phyloP scores from a whole-genome alignment of 2,888 invertebrate species.

The Lathronympha strigana region DNA sequence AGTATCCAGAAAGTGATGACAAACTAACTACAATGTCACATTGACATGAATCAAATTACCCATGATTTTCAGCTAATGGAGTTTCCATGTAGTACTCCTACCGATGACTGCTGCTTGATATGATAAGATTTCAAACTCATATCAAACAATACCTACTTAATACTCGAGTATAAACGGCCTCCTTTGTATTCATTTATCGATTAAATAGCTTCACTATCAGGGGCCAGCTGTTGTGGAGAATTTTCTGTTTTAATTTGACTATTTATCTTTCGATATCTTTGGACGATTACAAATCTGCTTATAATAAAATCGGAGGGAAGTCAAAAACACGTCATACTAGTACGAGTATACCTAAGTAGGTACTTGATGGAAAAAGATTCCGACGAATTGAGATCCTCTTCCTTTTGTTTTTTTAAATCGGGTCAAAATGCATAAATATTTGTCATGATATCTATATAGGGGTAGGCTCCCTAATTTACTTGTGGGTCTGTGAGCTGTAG shows the following conservation, averaged over 20 bases:
- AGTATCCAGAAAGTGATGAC: not conserved
- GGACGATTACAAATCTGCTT: not conserved
- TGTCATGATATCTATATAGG: no score
- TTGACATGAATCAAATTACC: conserved; percentile 37
- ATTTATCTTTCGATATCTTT: not conserved
- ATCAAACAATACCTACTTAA: conserved; percentile 28
- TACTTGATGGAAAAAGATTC: no score
- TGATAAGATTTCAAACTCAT: conserved; percentile 41
- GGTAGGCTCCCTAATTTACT: no score
- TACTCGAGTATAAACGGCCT: conserved; percentile 23
- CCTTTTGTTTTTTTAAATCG: no score
- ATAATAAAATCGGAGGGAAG: no score
- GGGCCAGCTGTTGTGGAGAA: not conserved
- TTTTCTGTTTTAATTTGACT: conserved; percentile 1
- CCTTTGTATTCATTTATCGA: conserved; percentile 37
- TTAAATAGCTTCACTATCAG: conserved; percentile 19
- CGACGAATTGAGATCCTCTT: no score
- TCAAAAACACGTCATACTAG: no score
- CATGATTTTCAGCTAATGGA: conserved; percentile 44
- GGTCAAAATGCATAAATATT: no score
- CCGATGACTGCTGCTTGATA: conserved; percentile 42
- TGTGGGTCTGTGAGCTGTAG: no score
- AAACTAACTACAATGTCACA: conserved; percentile 4
- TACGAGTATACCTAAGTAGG: no score
- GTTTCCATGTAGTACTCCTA: conserved; percentile 45